These are phyloP conservation scores for Amblyraja radiata DNA, from an alignment of 2,797 vertebrate species.

Conservation along the genomic window DNA sequence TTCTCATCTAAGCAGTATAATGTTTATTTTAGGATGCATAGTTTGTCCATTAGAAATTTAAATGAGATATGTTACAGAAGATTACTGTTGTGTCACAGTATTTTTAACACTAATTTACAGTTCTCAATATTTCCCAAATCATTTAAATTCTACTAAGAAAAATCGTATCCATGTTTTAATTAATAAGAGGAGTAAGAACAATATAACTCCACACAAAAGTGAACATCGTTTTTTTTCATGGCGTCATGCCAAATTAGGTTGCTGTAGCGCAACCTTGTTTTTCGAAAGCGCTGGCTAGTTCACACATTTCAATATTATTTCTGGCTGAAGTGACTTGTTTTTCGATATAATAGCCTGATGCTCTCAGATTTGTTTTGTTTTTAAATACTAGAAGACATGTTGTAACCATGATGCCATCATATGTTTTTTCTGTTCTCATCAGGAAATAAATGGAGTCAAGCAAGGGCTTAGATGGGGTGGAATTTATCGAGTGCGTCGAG, in stretches of 20 bases:
- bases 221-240: background rate
- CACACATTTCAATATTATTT: constrained; percentile 32
- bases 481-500: too few species aligned
- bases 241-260: background rate
- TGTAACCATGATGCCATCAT: constrained; percentile 8
- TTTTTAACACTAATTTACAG: background rate
- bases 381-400: background rate
- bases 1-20: background rate
- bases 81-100: background rate
- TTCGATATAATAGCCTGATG: background rate
- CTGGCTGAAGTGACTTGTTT: constrained; percentile 28
- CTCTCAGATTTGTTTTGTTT: background rate
- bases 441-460: background rate
- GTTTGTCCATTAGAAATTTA: background rate
- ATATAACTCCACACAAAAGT: background rate
- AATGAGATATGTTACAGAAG: background rate
- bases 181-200: background rate
- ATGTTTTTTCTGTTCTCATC: background rate
- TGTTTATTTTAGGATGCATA: background rate
- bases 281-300: constrained; percentile 10
- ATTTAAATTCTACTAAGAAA: background rate
- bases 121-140: background rate
- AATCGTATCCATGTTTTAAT: background rate
- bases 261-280: background rate
- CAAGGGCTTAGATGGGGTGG: too few species aligned